Conservation (phyloP, 2,797 vertebrate species). For the Hylomyscus alleni region DNA sequence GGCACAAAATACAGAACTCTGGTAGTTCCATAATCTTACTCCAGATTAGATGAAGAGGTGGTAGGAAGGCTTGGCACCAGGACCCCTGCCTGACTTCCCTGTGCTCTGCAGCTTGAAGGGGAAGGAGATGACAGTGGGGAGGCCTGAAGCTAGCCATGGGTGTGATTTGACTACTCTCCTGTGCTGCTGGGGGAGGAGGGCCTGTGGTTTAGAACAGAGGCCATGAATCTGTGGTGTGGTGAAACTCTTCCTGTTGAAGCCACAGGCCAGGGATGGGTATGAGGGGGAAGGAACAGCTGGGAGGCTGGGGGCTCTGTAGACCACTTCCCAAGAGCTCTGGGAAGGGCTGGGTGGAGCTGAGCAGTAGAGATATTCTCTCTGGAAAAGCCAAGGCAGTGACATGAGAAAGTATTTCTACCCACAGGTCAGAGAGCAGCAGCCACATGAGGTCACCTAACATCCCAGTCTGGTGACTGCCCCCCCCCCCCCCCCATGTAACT, state of each 20-base stretch:
- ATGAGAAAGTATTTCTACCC: neutral
- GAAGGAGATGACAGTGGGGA: neutral
- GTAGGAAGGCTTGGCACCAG: neutral
- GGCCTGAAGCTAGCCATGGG: neutral
- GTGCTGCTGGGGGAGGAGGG: neutral
- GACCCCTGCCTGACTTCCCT: accelerated
- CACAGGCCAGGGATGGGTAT: neutral
- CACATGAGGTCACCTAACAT: no score
- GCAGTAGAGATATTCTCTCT: accelerated
- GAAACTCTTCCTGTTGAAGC: neutral
- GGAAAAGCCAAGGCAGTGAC: neutral
- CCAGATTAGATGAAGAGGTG: neutral
- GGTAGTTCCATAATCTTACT: no score
- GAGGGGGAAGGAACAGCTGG: no score
- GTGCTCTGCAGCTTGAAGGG: no score
- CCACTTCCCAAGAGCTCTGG: neutral
- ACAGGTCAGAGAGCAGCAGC: neutral
- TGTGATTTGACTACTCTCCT: neutral
- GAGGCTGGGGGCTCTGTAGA: neutral
- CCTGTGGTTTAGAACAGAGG: neutral
- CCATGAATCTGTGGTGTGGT: neutral
- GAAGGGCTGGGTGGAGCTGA: neutral
- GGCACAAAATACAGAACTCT: neutral
- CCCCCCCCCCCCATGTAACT: neutral
- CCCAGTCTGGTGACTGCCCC: neutral